A percentile compares a stretch with the other conserved stretches of the same genome.
Conservation (phyloP, 2,888 invertebrate genomes). For the Galeruca laticollis region DNA sequence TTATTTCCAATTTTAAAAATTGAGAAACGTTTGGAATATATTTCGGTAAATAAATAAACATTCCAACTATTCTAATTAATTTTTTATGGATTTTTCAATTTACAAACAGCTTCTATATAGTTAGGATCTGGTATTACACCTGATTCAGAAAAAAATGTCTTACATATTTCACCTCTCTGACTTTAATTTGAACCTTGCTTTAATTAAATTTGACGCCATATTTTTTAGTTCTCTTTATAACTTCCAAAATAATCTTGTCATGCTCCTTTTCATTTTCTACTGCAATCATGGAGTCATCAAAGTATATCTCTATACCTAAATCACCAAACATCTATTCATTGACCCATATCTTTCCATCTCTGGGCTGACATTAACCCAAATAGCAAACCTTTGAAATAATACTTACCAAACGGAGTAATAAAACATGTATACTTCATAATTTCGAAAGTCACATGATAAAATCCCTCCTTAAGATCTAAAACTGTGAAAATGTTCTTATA, state of each 20-base stretch:
- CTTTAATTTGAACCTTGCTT: constrained; percentile 19
- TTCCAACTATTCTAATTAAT: constrained; percentile 9
- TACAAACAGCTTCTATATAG: constrained; percentile 16
- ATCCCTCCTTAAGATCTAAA: constrained; percentile 46
- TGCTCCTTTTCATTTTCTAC: constrained; percentile 48
- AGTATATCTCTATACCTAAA: constrained; percentile 48
- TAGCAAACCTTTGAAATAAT: constrained; percentile 46
- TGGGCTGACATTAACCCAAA: constrained; percentile 50
- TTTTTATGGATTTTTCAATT: constrained; percentile 20
- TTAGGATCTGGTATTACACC: constrained; percentile 23
- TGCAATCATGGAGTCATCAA: constrained; percentile 52
- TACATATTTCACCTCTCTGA: too few species aligned
- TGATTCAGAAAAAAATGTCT: constrained; percentile 10
- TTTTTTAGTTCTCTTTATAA: constrained; percentile 16
- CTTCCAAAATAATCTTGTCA: constrained; percentile 32
- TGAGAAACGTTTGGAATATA: constrained; percentile 10
- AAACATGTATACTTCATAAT: constrained; percentile 48
- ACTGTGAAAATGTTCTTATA: too few species aligned
- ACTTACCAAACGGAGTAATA: constrained; percentile 51
- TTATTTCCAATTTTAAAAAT: constrained; percentile 2
- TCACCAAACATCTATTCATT: constrained; percentile 50
- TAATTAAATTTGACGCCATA: constrained; percentile 23
- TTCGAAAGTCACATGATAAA: constrained; percentile 50
- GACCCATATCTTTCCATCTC: constrained; percentile 51
- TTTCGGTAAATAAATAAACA: constrained; percentile 17